Percentiles rank a stretch among this genome's conserved stretches.
phyloP scores from a whole-genome alignment of 2,797 vertebrate genomes.

The Chelidonichthys spinosus region DNA sequence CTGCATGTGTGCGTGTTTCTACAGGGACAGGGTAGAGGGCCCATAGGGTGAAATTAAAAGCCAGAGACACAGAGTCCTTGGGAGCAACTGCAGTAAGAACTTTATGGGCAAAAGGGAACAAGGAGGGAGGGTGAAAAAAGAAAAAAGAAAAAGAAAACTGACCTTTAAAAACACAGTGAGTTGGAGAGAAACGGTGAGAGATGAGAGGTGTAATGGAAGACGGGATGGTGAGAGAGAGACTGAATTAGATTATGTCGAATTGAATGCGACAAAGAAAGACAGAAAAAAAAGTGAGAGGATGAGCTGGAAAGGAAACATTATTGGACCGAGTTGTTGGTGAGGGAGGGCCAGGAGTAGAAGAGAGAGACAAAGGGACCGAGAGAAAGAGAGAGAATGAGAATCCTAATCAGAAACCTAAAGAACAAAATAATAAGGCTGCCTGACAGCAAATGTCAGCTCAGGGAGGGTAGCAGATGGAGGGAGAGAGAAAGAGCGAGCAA shows the following conservation, averaged over 20 bases:
- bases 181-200: slow-evolving; percentile 50
- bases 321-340: slow-evolving; percentile 45
- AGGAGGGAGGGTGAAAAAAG: slow-evolving; percentile 5
- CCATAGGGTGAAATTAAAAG: slow-evolving; percentile 75
- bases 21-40: slow-evolving; percentile 60
- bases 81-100: slow-evolving; percentile 63
- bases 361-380: slow-evolving; percentile 29
- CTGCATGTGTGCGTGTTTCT: slow-evolving; percentile 52
- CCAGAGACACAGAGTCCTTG: slow-evolving; percentile 70
- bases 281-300: slow-evolving; percentile 37
- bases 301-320: slow-evolving; percentile 40
- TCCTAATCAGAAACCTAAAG: slow-evolving; percentile 81
- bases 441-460: slow-evolving; percentile 83
- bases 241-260: slow-evolving; percentile 71
- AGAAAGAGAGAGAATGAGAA: slow-evolving; percentile 54
- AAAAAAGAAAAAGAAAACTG: slow-evolving; percentile 49
- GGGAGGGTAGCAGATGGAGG: slow-evolving; percentile 62
- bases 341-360: slow-evolving; percentile 30
- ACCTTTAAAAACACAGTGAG: slow-evolving; percentile 74
- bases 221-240: slow-evolving; percentile 47
- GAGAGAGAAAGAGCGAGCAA: slow-evolving; percentile 12
- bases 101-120: slow-evolving; percentile 39
- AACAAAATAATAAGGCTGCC: slow-evolving; percentile 82
- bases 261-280: slow-evolving; percentile 58
- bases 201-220: slow-evolving; percentile 61